These are phyloP conservation scores for Drosophila anomelani DNA, from an alignment of 2,888 invertebrate genomes.

Conservation along the genomic window DNA sequence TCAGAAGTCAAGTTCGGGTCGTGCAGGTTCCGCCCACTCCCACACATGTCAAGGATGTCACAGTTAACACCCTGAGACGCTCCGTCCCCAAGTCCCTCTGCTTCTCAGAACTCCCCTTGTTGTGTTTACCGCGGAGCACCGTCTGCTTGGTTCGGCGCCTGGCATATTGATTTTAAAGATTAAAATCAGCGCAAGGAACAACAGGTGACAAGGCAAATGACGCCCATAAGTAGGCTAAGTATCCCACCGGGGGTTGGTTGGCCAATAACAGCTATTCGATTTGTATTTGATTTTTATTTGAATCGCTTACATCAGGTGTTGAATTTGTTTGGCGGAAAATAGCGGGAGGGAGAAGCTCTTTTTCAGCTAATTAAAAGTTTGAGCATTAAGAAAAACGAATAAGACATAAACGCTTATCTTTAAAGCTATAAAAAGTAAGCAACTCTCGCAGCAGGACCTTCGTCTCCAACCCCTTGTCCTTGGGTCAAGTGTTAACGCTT, in stretches of 20 bases:
- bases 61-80: neutral
- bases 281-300: conserved; percentile 26
- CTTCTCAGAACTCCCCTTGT: conserved; percentile 15
- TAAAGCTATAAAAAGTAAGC: conserved; percentile 55
- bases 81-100: neutral
- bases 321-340: conserved; percentile 25
- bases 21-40: conserved; percentile 5
- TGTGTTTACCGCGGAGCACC: conserved; percentile 35
- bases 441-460: conserved; percentile 25
- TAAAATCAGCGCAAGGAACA: conserved; percentile 51
- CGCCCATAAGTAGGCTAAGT: conserved; percentile 41
- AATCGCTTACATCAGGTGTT: conserved; percentile 9
- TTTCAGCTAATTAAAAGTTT: conserved; percentile 49
- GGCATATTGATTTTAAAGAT: conserved; percentile 77
- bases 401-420: conserved; percentile 58
- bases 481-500: conserved; percentile 37
- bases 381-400: conserved; percentile 34
- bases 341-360: neutral
- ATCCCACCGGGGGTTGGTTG: conserved; percentile 5
- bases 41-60: conserved; percentile 43
- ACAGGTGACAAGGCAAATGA: conserved; percentile 49
- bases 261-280: conserved; percentile 14
- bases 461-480: conserved; percentile 9
- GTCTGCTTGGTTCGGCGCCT: conserved; percentile 47
- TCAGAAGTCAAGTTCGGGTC: conserved; percentile 11